phyloP scores from a whole-genome alignment of 1,140 invertebrate species.

The silkworm (Bombyx mori) region DNA sequence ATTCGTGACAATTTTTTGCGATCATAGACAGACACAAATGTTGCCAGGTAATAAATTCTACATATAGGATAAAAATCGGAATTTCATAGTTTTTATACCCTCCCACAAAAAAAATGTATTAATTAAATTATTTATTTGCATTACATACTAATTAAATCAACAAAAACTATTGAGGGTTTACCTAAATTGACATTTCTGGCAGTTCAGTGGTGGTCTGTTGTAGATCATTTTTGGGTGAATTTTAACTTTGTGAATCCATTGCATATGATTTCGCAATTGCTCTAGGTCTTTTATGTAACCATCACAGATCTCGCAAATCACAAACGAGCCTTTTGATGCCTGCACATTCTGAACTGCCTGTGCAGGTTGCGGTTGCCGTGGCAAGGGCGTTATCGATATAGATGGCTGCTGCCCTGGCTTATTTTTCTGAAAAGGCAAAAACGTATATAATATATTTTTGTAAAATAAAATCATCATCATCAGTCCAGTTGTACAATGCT shows the following conservation, averaged over 20 bases:
- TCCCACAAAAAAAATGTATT: no score
- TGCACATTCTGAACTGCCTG: conserved; percentile 23
- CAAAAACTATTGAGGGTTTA: conserved; percentile 35
- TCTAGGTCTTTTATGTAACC: conserved; percentile 95
- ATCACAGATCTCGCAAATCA: conserved; percentile 96
- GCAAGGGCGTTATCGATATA: conserved; percentile 92
- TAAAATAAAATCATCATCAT: no score
- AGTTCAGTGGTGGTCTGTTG: conserved; percentile 93
- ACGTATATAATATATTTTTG: not conserved
- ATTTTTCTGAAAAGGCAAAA: conserved; percentile 29
- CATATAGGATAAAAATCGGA: no score
- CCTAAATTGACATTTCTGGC: conserved; percentile 94
- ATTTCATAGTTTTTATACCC: no score
- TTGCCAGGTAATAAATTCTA: no score
- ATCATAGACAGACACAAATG: no score
- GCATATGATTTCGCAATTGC: conserved; percentile 94
- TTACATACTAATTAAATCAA: no score
- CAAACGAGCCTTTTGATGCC: conserved; percentile 83
- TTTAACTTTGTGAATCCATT: conserved; percentile 96
- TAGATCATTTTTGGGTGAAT: conserved; percentile 97
- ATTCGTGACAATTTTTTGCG: no score
- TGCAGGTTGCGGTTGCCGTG: conserved; percentile 72
- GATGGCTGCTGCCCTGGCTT: conserved; percentile 75
- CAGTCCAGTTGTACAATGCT: no score
- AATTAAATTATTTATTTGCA: no score